Evolutionary conservation across 2,113 vertebrate species (phyloP).

Genomic region (Eretmochelys imbricata): DNA sequence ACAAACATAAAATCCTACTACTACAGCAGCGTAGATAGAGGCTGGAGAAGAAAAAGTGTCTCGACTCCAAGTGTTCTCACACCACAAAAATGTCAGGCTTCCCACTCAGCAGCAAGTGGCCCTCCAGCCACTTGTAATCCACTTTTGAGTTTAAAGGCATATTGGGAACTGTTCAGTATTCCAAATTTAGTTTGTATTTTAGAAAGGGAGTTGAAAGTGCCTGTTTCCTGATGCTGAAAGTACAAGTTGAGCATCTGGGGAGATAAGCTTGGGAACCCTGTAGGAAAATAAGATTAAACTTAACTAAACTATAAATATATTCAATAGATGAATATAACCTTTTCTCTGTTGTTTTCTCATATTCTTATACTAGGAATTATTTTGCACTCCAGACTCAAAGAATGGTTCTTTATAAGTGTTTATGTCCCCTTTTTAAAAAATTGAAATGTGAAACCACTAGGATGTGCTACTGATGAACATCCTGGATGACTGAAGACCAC

Average conservation of each 20-base stretch:
- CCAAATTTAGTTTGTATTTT: neutral
- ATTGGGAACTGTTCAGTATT: too few relatives aligned
- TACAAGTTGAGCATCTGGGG: neutral
- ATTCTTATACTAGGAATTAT: neutral
- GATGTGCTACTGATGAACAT: accelerated
- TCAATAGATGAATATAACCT: neutral
- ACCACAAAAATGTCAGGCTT: too few relatives aligned
- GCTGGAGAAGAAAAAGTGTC: neutral
- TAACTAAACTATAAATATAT: neutral
- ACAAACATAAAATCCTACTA: too few relatives aligned
- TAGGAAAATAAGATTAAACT: neutral
- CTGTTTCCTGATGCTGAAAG: neutral
- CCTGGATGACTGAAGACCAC: slow-evolving; percentile 3
- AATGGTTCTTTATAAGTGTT: neutral
- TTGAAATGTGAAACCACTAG: neutral
- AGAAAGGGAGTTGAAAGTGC: neutral
- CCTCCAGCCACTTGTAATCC: too few relatives aligned
- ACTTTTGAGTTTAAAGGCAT: too few relatives aligned
- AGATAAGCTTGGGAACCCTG: neutral
- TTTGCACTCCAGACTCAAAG: neutral
- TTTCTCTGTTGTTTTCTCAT: neutral
- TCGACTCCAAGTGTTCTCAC: too few relatives aligned
- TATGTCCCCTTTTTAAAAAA: neutral
- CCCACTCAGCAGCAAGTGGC: too few relatives aligned
- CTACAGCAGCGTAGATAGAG: neutral